A percentile compares a stretch with the other conserved stretches of the same genome.
Conservation (phyloP, 64 coral and sea anemone species). For the Stichodactyla mertensii region DNA sequence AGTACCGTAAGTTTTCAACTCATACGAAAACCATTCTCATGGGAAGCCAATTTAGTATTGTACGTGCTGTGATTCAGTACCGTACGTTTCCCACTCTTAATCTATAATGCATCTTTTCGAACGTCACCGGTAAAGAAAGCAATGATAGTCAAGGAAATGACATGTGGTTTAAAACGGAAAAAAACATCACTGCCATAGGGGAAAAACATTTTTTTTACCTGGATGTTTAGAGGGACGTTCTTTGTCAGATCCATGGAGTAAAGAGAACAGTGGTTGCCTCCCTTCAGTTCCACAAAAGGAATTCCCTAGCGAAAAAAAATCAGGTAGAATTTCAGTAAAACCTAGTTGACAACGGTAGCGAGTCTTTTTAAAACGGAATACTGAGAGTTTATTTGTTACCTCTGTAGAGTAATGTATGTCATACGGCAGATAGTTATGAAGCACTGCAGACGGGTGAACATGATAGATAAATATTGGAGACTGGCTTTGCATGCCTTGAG, state of each 20-base stretch:
- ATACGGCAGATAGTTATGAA: slow-evolving; percentile 93
- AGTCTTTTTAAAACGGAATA: no score
- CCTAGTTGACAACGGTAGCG: no score
- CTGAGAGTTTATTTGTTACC: slow-evolving; percentile 33
- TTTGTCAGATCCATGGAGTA: slow-evolving; percentile 53
- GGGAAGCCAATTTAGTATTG: no score
- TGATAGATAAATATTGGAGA: slow-evolving; percentile 68
- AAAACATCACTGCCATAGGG: neutral
- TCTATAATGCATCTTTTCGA: no score
- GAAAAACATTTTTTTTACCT: slow-evolving; percentile 30
- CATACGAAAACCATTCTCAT: no score
- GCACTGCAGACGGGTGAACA: slow-evolving; percentile 73
- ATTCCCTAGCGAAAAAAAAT: slow-evolving; percentile 33
- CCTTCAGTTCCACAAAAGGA: slow-evolving; percentile 62
- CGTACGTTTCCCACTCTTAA: no score
- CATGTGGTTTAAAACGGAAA: no score
- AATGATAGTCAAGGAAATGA: no score
- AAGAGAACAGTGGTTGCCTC: slow-evolving; percentile 59
- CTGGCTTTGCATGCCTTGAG: slow-evolving; percentile 42
- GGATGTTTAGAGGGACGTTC: slow-evolving; percentile 59
- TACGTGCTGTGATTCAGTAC: no score
- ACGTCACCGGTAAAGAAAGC: no score
- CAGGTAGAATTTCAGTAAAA: neutral
- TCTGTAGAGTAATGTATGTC: slow-evolving; percentile 46
- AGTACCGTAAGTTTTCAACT: no score